These are phyloP conservation scores for Agonopterix arenella DNA, from an alignment of 2,888 invertebrate species.

Conservation along the genomic window DNA sequence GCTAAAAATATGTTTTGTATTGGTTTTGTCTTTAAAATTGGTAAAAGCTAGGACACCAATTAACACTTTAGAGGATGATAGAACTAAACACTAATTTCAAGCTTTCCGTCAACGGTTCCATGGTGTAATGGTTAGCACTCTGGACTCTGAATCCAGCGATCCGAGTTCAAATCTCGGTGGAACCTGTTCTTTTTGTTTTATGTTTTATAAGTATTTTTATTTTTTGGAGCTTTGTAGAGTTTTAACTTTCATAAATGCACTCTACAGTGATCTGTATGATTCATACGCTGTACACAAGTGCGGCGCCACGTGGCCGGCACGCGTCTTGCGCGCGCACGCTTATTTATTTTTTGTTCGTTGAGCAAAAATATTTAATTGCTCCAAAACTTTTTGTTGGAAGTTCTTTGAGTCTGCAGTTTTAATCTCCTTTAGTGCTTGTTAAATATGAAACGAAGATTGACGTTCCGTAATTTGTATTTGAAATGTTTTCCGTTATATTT, in stretches of 20 bases:
- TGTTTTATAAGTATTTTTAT: background rate
- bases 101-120: constrained; percentile 65
- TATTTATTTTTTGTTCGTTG: constrained; percentile 40
- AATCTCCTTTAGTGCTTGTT: constrained; percentile 46
- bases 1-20: too few species aligned
- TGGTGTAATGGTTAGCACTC: constrained; percentile 88
- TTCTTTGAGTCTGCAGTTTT: constrained; percentile 30
- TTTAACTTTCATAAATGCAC: constrained; percentile 1
- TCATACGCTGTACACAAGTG: constrained; percentile 5
- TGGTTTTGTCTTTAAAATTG: too few species aligned
- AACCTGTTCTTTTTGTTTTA: constrained; percentile 56
- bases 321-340: constrained; percentile 17
- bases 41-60: too few species aligned
- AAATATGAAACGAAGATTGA: constrained; percentile 33
- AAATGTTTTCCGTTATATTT: too few species aligned
- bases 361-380: constrained; percentile 61
- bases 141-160: constrained; percentile 89
- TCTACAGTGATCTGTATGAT: constrained; percentile 1
- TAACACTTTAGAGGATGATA: too few species aligned
- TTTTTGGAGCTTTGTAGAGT: background rate
- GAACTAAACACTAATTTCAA: background rate
- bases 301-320: constrained; percentile 17
- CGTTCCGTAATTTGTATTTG: constrained; percentile 3
- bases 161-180: constrained; percentile 89
- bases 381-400: constrained; percentile 17